phyloP scores from a whole-genome alignment of 2,797 vertebrate species.

The Scomberomorus guttatus region DNA sequence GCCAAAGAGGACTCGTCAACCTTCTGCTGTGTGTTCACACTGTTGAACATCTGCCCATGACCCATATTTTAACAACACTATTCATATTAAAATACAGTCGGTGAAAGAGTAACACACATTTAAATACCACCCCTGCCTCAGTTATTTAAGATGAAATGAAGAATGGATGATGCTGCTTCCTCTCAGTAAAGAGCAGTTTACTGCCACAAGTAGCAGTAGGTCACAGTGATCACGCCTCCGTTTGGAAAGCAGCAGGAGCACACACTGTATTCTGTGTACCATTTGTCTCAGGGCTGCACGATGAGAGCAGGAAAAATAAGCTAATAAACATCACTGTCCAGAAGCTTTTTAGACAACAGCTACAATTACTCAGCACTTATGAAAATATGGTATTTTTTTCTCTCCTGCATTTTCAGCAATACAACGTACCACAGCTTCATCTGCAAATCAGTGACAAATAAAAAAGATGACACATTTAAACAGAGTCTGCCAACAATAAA shows the following conservation, averaged over 20 bases:
- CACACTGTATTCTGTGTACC: slow-evolving; percentile 15
- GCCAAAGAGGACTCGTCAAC: not conserved
- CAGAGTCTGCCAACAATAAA: not conserved
- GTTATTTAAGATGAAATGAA: slow-evolving; percentile 5
- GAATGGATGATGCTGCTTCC: slow-evolving; percentile 12
- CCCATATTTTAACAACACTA: slow-evolving; percentile 1
- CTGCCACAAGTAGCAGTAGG: slow-evolving; percentile 45
- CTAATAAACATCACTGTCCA: slow-evolving; percentile 40
- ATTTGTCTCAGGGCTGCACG: slow-evolving; percentile 42
- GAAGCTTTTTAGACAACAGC: slow-evolving; percentile 38
- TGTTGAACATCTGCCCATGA: not conserved
- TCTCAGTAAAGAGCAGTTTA: slow-evolving; percentile 42
- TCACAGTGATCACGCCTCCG: slow-evolving; percentile 36
- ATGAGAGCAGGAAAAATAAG: slow-evolving; percentile 29
- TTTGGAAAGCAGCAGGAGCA: slow-evolving; percentile 39
- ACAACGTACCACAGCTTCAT: slow-evolving; percentile 2
- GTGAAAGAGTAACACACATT: not conserved
- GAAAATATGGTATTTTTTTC: slow-evolving; percentile 5
- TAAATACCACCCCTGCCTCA: not conserved
- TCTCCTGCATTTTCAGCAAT: not conserved
- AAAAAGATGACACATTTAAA: not conserved
- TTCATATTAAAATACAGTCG: not conserved
- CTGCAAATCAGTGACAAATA: slow-evolving; percentile 16
- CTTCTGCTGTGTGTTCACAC: slow-evolving; percentile 6
- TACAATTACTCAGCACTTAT: slow-evolving; percentile 34